Conservation (phyloP, 1,140 invertebrate genomes). For the Dinothrombium tinctorium region DNA sequence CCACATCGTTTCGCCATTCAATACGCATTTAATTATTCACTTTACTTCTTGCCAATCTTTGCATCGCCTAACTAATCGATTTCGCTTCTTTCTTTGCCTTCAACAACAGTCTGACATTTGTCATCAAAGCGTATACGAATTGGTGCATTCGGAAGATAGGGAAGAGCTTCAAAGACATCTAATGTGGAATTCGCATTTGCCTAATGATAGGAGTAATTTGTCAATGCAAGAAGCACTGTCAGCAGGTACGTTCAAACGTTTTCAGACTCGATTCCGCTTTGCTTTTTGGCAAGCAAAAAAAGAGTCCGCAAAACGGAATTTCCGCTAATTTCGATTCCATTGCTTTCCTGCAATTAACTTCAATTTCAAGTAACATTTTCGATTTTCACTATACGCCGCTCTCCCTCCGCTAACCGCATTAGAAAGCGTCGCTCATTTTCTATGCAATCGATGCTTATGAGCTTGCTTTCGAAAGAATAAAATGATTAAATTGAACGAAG, state of each 20-base stretch:
- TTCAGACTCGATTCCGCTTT: not conserved
- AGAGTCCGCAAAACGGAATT: too few relatives aligned
- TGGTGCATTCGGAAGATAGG: conserved; percentile 94
- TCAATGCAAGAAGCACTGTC: conserved; percentile 14
- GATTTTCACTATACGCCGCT: too few relatives aligned
- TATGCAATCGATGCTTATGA: too few relatives aligned
- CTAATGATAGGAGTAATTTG: conserved; percentile 12
- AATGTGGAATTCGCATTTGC: conserved; percentile 58
- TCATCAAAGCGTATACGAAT: conserved; percentile 92
- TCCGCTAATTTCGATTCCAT: too few relatives aligned
- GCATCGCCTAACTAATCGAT: not conserved
- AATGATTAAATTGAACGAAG: not conserved
- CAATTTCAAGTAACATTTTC: too few relatives aligned
- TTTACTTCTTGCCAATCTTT: not conserved
- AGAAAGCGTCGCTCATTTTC: too few relatives aligned
- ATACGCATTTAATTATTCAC: not conserved
- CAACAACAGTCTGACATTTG: conserved; percentile 93
- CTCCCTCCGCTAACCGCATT: too few relatives aligned
- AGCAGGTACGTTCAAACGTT: conserved; percentile 12
- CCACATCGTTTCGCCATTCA: too few relatives aligned
- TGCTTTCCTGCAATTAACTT: not conserved
- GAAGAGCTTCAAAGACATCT: conserved; percentile 89
- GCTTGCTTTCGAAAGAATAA: too few relatives aligned
- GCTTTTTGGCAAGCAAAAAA: not conserved
- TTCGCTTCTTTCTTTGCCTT: not conserved